Conservation (phyloP, 1,140 invertebrate genomes). For the Lepidurus arcticus region DNA sequence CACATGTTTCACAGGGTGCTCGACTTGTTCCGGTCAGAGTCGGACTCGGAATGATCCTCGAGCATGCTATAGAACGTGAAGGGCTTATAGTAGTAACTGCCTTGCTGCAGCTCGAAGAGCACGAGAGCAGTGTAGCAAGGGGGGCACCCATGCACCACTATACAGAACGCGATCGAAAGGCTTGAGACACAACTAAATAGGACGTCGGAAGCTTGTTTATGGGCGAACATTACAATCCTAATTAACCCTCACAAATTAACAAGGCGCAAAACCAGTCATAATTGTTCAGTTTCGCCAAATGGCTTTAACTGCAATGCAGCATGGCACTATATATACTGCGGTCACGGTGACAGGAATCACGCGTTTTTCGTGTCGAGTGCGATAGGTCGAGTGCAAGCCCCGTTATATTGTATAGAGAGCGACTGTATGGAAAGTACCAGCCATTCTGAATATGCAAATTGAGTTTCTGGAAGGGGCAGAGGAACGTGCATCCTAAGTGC, state of each 20-base stretch:
- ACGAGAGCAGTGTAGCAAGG: not conserved
- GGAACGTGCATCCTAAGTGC: not conserved
- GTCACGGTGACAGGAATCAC: no score
- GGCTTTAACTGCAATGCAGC: no score
- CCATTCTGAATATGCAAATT: not conserved
- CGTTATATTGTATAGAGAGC: not conserved
- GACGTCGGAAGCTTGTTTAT: not conserved
- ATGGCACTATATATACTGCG: no score
- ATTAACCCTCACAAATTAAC: not conserved
- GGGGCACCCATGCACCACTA: conserved; percentile 3
- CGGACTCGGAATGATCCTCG: conserved; percentile 11
- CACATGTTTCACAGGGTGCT: conserved; percentile 18
- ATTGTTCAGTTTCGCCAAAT: no score
- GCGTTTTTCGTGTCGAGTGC: no score
- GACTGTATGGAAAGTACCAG: not conserved
- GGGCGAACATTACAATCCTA: not conserved
- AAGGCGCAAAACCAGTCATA: not conserved
- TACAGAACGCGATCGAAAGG: not conserved
- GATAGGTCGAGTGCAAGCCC: no score
- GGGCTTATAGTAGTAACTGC: conserved; percentile 8
- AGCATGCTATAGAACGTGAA: conserved; percentile 14
- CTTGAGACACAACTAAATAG: conserved; percentile 3
- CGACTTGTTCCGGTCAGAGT: conserved; percentile 12
- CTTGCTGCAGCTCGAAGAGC: not conserved
- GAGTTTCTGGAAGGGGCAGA: not conserved